Evolutionary conservation across 2,888 invertebrate species (phyloP).

Genomic region (Agrotis clavis): DNA sequence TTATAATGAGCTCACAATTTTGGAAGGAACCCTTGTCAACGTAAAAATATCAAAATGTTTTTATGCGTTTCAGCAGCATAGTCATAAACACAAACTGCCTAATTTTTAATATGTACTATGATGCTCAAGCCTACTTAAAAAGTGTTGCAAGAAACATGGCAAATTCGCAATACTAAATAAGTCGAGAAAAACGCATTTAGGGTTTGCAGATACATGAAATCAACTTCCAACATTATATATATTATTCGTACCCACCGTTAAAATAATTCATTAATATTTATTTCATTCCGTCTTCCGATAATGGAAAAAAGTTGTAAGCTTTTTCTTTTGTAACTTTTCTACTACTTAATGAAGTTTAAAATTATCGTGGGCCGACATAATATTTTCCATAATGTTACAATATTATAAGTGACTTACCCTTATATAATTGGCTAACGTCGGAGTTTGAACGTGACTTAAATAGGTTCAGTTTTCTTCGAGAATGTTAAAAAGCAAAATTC

Average conservation of each 20-base stretch:
- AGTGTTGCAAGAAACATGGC: not conserved
- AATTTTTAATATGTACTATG: conserved; percentile 14
- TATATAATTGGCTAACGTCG: conserved; percentile 51
- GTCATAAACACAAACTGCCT: not conserved
- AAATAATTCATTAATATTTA: conserved; percentile 20
- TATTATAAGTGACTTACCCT: conserved; percentile 33
- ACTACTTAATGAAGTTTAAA: conserved; percentile 13
- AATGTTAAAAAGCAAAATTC: conserved; percentile 74
- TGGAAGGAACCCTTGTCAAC: conserved; percentile 36
- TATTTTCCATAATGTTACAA: conserved; percentile 30
- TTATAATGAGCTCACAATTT: conserved; percentile 51
- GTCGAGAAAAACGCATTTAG: not conserved
- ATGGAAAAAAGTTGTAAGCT: conserved; percentile 24
- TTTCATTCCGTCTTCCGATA: conserved; percentile 20
- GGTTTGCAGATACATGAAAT: not conserved
- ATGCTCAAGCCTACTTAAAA: not conserved
- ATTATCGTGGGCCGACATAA: conserved; percentile 1
- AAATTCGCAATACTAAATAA: not conserved
- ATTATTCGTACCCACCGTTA: conserved; percentile 2
- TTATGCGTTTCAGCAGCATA: not conserved
- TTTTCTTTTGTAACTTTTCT: conserved; percentile 30
- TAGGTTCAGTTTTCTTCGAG: conserved; percentile 67
- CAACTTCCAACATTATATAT: not conserved
- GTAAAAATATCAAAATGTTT: conserved; percentile 20
- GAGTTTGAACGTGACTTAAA: conserved; percentile 74